Evolutionary conservation across 2,888 invertebrate genomes (phyloP).

Genomic region (Ichneumoninae sp.): DNA sequence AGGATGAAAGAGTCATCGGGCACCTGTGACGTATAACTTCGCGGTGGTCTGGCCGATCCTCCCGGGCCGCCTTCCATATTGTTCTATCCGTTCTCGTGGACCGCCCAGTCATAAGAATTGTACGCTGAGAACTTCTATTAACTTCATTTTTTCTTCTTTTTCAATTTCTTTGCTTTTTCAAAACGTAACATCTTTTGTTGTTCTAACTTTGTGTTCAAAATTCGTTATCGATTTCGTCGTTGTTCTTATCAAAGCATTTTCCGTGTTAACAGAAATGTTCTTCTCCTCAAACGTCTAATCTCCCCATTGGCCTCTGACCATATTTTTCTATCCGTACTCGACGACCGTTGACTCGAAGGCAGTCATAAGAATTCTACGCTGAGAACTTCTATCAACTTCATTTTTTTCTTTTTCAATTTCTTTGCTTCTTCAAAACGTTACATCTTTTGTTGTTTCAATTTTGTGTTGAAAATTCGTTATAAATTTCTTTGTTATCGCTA

Average conservation of each 20-base stretch:
- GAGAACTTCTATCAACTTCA: neutral
- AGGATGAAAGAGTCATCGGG: slow-evolving; percentile 32
- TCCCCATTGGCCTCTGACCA: too few relatives aligned
- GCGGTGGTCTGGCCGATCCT: slow-evolving; percentile 12
- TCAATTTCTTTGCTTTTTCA: neutral
- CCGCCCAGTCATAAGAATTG: neutral
- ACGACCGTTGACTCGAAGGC: neutral
- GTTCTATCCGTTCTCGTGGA: neutral
- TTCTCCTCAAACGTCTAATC: too few relatives aligned
- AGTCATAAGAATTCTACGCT: neutral
- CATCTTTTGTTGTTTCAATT: too few relatives aligned
- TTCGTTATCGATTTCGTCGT: too few relatives aligned
- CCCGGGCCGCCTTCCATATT: neutral
- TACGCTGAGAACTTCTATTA: neutral
- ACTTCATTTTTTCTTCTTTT: neutral
- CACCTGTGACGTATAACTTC: slow-evolving; percentile 33
- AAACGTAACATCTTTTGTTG: too few relatives aligned
- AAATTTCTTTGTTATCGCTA: too few relatives aligned
- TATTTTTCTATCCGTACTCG: too few relatives aligned
- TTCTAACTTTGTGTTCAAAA: too few relatives aligned
- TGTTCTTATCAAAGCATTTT: too few relatives aligned
- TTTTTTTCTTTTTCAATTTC: neutral
- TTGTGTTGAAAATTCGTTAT: too few relatives aligned
- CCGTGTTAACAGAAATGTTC: too few relatives aligned
- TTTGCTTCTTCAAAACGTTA: too few relatives aligned